Conservation (phyloP, 1,140 invertebrate genomes). For the Calosoma granatense region DNA sequence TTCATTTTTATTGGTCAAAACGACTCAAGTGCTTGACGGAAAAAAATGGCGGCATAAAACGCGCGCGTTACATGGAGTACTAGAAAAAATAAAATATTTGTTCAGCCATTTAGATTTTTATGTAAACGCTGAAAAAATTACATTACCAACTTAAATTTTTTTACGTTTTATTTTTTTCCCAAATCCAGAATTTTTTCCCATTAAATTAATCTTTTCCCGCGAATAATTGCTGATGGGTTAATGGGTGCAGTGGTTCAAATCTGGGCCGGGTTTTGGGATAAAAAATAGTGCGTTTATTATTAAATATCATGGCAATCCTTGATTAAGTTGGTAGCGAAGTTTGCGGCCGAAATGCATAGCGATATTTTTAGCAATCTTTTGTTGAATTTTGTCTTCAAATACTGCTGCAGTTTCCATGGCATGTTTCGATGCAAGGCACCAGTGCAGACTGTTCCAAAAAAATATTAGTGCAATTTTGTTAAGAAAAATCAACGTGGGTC, state of each 20-base stretch:
- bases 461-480: too few species aligned
- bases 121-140: slow-evolving; percentile 18
- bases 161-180: slow-evolving; percentile 10
- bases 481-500: too few species aligned
- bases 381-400: slow-evolving; percentile 6
- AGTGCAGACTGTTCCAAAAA: too few species aligned
- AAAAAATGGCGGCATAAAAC: slow-evolving; percentile 2
- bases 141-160: slow-evolving; percentile 16
- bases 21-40: too few species aligned
- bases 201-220: slow-evolving; percentile 2
- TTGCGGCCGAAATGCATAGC: slow-evolving; percentile 3
- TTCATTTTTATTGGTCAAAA: too few species aligned
- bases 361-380: slow-evolving; percentile 15
- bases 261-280: neutral
- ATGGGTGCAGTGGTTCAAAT: neutral
- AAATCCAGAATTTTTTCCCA: too few species aligned
- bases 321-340: too few species aligned
- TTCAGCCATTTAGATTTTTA: slow-evolving; percentile 29
- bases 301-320: neutral
- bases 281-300: neutral
- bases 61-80: too few species aligned
- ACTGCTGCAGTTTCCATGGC: too few species aligned
- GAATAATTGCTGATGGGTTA: neutral
- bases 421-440: too few species aligned
- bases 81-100: slow-evolving; percentile 32